Percentiles rank a stretch among this genome's conserved stretches.
phyloP scores from a whole-genome alignment of 92 coral and sea anemone species.

The Galaxea fascicularis region DNA sequence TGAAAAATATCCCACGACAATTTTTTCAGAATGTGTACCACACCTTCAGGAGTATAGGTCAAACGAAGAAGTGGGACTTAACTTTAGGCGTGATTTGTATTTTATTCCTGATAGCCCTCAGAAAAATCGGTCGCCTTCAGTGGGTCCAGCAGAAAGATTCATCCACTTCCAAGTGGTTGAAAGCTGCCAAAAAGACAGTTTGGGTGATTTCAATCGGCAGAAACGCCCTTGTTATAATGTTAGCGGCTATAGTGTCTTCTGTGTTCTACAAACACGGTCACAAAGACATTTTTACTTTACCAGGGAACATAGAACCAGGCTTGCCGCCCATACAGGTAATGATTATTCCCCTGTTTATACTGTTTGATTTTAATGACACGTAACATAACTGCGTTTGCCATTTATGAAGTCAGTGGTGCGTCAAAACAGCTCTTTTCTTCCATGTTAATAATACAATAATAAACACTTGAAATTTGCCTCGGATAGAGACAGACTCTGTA shows the following conservation, averaged over 20 bases:
- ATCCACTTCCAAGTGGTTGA: slow-evolving; percentile 67
- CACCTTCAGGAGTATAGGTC: slow-evolving; percentile 85
- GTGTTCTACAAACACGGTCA: slow-evolving; percentile 77
- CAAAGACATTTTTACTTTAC: slow-evolving; percentile 77
- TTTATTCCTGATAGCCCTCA: slow-evolving; percentile 57
- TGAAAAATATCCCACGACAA: slow-evolving; percentile 83
- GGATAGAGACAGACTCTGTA: not conserved
- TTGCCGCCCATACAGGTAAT: slow-evolving; percentile 90
- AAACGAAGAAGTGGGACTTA: slow-evolving; percentile 88
- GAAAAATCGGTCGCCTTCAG: slow-evolving; percentile 83
- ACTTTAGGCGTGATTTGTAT: slow-evolving; percentile 86
- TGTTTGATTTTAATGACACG: not conserved
- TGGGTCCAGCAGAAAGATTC: slow-evolving; percentile 74
- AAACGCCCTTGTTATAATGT: slow-evolving; percentile 81
- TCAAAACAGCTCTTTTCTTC: not conserved
- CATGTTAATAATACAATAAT: not conserved
- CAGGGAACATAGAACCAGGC: slow-evolving; percentile 83
- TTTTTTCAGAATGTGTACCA: slow-evolving; percentile 77
- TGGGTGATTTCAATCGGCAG: slow-evolving; percentile 86
- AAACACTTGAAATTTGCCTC: not conserved
- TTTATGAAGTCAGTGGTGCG: not conserved
- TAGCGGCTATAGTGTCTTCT: slow-evolving; percentile 77
- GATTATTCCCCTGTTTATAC: not conserved
- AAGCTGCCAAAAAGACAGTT: slow-evolving; percentile 76
- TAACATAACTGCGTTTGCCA: not conserved